phyloP scores from a whole-genome alignment of 2,113 vertebrate species.

The Globicephala melas region DNA sequence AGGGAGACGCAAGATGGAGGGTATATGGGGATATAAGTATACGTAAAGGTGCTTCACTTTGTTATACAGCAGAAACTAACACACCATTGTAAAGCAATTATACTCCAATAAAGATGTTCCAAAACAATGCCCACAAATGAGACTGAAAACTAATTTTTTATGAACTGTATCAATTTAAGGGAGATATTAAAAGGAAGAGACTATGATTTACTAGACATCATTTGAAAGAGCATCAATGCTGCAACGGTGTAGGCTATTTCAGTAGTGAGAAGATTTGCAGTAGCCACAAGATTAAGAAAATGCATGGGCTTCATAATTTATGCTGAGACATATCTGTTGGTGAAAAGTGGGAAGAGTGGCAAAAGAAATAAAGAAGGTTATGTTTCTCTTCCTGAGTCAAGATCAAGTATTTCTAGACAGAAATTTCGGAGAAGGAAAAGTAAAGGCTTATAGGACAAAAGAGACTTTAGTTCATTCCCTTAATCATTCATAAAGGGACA shows the following conservation, averaged over 20 bases:
- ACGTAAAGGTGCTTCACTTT: too few relatives aligned
- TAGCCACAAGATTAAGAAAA: conserved; percentile 45
- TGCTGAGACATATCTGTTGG: not conserved
- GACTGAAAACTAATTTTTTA: conserved; percentile 60
- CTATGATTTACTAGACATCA: conserved; percentile 53
- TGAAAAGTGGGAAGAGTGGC: not conserved
- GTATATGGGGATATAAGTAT: too few relatives aligned
- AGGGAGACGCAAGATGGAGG: too few relatives aligned
- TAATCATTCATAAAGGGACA: not conserved
- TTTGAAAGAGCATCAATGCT: conserved; percentile 42
- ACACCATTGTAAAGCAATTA: too few relatives aligned
- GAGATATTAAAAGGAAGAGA: conserved; percentile 63
- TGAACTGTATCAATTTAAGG: conserved; percentile 63
- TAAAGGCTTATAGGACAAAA: not conserved
- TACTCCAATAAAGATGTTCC: too few relatives aligned
- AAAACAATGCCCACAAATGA: conserved; percentile 53
- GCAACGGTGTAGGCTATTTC: conserved; percentile 57
- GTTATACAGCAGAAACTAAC: too few relatives aligned
- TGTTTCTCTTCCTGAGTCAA: not conserved
- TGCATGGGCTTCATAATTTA: not conserved
- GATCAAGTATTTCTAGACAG: not conserved
- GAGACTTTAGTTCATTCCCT: not conserved
- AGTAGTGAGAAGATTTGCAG: conserved; percentile 40
- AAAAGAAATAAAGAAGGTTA: not conserved
- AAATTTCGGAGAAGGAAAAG: not conserved